Conservation (phyloP, 2,888 invertebrate genomes). For the Rhagophthalmus giganteus region DNA sequence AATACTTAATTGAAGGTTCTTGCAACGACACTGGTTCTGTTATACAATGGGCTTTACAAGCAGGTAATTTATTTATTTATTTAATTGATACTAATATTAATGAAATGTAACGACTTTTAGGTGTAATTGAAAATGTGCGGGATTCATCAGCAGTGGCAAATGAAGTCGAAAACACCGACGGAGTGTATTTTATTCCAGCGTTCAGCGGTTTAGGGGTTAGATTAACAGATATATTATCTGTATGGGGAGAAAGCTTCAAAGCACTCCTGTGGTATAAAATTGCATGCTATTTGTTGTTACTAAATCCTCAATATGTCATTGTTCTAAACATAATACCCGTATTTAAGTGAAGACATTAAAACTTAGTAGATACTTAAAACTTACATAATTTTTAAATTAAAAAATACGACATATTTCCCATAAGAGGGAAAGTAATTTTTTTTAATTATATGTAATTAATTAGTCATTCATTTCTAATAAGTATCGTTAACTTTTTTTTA, state of each 20-base stretch:
- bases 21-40: constrained; percentile 87
- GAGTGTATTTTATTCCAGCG: constrained; percentile 86
- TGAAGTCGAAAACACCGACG: constrained; percentile 71
- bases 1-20: constrained; percentile 84
- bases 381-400: no score
- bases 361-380: no score
- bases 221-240: constrained; percentile 16
- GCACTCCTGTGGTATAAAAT: constrained; percentile 21
- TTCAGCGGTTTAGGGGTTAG: constrained; percentile 85
- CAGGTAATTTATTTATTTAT: constrained; percentile 59
- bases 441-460: no score
- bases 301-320: background rate
- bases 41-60: constrained; percentile 79
- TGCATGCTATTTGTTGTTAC: constrained; percentile 13
- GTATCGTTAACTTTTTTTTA: no score
- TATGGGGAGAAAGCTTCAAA: constrained; percentile 15
- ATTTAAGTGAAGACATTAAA: no score
- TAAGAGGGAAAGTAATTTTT: no score
- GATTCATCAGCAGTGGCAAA: constrained; percentile 70
- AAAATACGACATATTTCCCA: no score
- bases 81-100: background rate
- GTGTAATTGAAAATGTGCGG: constrained; percentile 65
- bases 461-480: no score
- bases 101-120: constrained; percentile 53
- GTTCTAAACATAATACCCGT: constrained; percentile 30